These are phyloP conservation scores for Poeciliopsis occidentalis DNA, from an alignment of 2,113 vertebrate genomes.

Conservation along the genomic window DNA sequence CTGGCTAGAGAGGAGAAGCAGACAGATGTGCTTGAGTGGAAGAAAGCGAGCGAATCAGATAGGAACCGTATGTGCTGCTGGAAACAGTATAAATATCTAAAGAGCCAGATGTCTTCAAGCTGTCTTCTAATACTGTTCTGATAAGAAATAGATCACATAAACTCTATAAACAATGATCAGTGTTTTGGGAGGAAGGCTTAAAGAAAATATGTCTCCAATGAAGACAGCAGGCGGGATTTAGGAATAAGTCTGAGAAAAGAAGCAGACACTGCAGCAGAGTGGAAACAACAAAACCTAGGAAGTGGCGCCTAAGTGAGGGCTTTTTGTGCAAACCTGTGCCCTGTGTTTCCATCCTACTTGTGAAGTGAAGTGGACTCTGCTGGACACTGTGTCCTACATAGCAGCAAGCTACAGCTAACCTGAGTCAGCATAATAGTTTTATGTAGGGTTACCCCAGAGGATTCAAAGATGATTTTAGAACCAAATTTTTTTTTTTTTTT, in stretches of 20 bases:
- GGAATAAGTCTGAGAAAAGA: conserved; percentile 23
- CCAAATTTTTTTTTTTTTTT: background rate
- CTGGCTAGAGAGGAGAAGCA: conserved; percentile 40
- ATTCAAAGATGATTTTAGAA: conserved; percentile 5
- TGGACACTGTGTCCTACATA: conserved; percentile 64
- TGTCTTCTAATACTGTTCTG: background rate
- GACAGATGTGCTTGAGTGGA: conserved; percentile 48
- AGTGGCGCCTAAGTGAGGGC: conserved; percentile 63
- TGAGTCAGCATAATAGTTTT: conserved; percentile 15
- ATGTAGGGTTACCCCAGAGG: background rate
- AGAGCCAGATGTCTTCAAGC: background rate
- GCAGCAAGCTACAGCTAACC: conserved; percentile 17
- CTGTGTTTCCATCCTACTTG: conserved; percentile 75
- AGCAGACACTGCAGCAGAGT: conserved; percentile 24
- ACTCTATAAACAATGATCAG: conserved; percentile 2
- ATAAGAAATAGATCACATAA: conserved; percentile 21
- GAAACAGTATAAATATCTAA: background rate
- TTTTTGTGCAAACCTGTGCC: conserved; percentile 58
- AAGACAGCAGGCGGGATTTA: background rate
- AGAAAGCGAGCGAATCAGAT: background rate
- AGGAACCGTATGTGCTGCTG: background rate
- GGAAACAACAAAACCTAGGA: conserved; percentile 47
- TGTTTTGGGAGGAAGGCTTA: background rate
- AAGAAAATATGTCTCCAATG: conserved; percentile 4
- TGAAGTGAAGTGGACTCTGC: conserved; percentile 69